These are phyloP conservation scores for Sipha flava DNA, from an alignment of 1,140 invertebrate genomes.

Conservation along the genomic window DNA sequence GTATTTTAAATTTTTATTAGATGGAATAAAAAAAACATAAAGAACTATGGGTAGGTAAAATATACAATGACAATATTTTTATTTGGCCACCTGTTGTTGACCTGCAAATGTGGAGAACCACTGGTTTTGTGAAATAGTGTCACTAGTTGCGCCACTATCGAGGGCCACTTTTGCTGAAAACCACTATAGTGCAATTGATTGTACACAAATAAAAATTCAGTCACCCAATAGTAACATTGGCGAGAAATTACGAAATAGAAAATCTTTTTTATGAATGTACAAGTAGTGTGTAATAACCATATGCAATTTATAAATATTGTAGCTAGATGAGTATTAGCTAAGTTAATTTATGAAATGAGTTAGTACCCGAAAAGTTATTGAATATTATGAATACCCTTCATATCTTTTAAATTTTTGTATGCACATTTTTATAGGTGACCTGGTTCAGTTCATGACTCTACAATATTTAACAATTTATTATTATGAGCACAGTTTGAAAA, in stretches of 20 bases:
- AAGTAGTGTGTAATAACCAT: not conserved
- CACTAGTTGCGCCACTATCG: not conserved
- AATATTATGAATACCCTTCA: too few relatives aligned
- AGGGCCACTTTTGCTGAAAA: not conserved
- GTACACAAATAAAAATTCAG: not conserved
- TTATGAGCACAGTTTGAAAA: not conserved
- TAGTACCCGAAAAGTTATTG: too few relatives aligned
- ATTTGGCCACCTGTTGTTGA: too few relatives aligned
- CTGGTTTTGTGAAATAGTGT: too few relatives aligned
- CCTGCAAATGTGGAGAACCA: too few relatives aligned
- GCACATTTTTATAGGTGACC: not conserved
- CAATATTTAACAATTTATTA: not conserved
- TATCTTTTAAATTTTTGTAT: not conserved
- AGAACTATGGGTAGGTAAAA: too few relatives aligned
- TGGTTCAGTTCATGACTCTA: not conserved
- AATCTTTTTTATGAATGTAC: not conserved
- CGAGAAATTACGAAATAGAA: not conserved
- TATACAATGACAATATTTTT: too few relatives aligned
- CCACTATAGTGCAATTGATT: not conserved
- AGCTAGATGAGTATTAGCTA: too few relatives aligned
- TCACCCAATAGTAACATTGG: not conserved
- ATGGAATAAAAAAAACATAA: too few relatives aligned
- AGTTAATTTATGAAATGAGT: too few relatives aligned
- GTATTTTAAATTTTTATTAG: too few relatives aligned
- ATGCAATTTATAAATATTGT: not conserved